A percentile compares a stretch with the other conserved stretches of the same genome.
These are phyloP conservation scores for Mastomys coucha DNA, from an alignment of 2,113 vertebrate genomes.

Conservation along the genomic window DNA sequence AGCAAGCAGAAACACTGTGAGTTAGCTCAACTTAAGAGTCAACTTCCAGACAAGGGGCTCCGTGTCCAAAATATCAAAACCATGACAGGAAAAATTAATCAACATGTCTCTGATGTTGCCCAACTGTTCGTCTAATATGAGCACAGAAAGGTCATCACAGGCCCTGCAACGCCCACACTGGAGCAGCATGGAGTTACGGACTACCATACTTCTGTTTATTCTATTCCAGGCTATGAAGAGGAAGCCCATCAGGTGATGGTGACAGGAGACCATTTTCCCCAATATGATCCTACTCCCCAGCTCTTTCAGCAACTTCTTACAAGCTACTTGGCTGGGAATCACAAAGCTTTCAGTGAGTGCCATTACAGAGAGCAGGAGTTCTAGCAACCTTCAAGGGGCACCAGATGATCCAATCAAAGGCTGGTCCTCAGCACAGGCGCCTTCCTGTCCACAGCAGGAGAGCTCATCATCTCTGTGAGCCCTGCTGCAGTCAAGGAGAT, in stretches of 20 bases:
- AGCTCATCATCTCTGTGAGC: background rate
- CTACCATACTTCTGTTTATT: background rate
- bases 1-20: background rate
- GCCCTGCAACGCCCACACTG: background rate
- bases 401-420: background rate
- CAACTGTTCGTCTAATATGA: background rate
- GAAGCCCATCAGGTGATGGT: background rate
- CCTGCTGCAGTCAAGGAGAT: background rate
- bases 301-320: background rate
- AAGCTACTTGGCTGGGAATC: background rate
- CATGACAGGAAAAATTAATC: background rate
- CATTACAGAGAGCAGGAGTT: background rate
- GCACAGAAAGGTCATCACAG: background rate
- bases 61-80: background rate
- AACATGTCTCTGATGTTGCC: background rate
- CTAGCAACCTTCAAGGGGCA: background rate
- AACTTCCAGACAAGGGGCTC: background rate
- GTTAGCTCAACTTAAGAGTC: background rate
- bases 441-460: background rate
- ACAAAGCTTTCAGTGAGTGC: background rate
- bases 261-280: background rate
- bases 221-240: background rate
- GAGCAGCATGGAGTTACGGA: background rate
- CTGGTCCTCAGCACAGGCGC: background rate
- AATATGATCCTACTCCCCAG: background rate